Base-by-base conservation (phyloP, 2,113 vertebrate species). In the Tragulus kanchil region DNA sequence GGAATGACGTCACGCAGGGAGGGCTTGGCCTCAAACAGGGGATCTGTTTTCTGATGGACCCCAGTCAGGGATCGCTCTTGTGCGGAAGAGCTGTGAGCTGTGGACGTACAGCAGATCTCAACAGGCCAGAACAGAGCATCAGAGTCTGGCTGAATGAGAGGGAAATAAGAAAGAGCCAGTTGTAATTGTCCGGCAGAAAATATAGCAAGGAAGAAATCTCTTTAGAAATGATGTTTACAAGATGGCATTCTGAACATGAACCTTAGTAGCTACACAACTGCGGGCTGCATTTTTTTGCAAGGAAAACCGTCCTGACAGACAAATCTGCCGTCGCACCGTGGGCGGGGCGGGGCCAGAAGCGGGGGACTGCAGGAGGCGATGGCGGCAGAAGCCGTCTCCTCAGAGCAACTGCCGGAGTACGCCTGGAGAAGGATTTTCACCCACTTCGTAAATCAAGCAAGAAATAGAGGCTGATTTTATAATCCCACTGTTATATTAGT, bases 301-400 rank as follows among this genome's bases (percentile, higher is more conserved):
- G 26, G 17, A 71, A 52, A 62, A 42, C 3, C 45, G 25, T 84
- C 1, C 25, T 31, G 8, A 10, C 26, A 4, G 14, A 9, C 28
- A 45, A 62, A 50, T 3, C 21, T 26, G 12, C 59, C 52, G 2
- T n/a, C 31, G 16, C 23, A 1, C 23, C 8, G 13, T 17, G 19
- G 23, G 50, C 42, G 8, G 42, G 73, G 11, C 11, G 0, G 6
- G 69, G 62, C 61, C 78, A 8, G 8, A 28, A 12, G 26, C 3
- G 9, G 17, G 21, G 17, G 0, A 8, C 50, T 3, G 7, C 1
- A 0, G 31, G 21, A 75, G 8, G 3, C 1, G 1, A 28, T 13
- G 2, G 3, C 0, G 1, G 6, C 6, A 52, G 81, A 17, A 31
- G 7, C 36, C 1, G 1, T 14, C 21, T 78, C 45, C 12, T 31